Conservation (phyloP, 2,797 vertebrate species). For the Astyanax mexicanus region DNA sequence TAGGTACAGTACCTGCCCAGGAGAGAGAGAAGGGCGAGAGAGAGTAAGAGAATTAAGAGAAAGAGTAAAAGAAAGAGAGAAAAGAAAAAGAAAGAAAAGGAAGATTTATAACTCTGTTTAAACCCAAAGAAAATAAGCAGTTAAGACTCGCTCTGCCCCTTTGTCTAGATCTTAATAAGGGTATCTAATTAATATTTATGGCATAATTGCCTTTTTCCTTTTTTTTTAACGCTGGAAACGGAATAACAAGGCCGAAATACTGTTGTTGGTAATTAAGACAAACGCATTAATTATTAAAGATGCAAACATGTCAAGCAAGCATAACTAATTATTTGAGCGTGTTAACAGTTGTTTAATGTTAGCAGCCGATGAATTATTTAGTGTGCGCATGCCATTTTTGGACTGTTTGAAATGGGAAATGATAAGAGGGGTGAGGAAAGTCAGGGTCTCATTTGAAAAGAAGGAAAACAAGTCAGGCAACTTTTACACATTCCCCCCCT, state of each 20-base stretch:
- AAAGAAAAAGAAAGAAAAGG: slow-evolving; percentile 30
- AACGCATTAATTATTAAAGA: slow-evolving; percentile 99
- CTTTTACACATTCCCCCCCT: slow-evolving; percentile 42
- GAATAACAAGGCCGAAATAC: slow-evolving; percentile 91
- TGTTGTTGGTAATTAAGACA: slow-evolving; percentile 99
- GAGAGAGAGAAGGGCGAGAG: neutral
- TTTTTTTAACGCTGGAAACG: slow-evolving; percentile 85
- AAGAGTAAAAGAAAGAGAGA: neutral
- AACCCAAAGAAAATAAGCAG: slow-evolving; percentile 62
- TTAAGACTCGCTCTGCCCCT: slow-evolving; percentile 66
- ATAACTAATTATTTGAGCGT: slow-evolving; percentile 99
- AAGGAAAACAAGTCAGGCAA: slow-evolving; percentile 54
- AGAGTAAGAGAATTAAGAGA: slow-evolving; percentile 31
- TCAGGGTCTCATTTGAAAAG: slow-evolving; percentile 58
- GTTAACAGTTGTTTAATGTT: slow-evolving; percentile 99
- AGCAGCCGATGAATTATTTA: slow-evolving; percentile 99
- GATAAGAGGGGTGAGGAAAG: slow-evolving; percentile 72
- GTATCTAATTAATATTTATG: slow-evolving; percentile 97
- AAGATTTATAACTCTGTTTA: slow-evolving; percentile 66
- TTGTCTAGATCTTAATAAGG: slow-evolving; percentile 93
- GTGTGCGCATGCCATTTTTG: slow-evolving; percentile 89
- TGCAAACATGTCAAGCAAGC: slow-evolving; percentile 99
- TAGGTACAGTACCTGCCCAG: slow-evolving; percentile 70
- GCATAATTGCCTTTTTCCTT: slow-evolving; percentile 92
- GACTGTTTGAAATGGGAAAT: slow-evolving; percentile 88